A percentile compares a stretch with the other conserved stretches of the same genome.
These are phyloP conservation scores for Gymnogyps californianus DNA, from an alignment of 2,113 vertebrate genomes.

Conservation along the genomic window DNA sequence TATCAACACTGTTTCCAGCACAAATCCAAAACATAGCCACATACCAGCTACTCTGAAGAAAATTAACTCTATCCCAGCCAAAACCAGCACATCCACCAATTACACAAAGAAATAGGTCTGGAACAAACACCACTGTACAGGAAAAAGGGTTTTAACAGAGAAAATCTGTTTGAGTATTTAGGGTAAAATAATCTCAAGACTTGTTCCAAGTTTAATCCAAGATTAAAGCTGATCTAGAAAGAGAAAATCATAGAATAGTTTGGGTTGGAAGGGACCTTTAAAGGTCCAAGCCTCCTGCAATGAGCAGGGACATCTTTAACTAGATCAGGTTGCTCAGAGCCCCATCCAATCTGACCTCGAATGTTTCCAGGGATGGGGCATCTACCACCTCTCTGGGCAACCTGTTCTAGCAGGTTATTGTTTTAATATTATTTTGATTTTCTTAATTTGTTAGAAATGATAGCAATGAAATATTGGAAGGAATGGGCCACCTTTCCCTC, in stretches of 20 bases:
- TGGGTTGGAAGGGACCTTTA: neutral
- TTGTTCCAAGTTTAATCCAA: neutral
- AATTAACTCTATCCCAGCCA: no score
- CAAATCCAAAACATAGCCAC: no score
- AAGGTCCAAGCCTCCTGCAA: neutral
- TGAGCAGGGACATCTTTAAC: neutral
- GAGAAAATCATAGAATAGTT: neutral
- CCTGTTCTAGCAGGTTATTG: neutral
- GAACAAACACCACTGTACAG: neutral
- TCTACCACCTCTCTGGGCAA: neutral
- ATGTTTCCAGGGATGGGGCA: neutral
- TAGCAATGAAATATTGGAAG: neutral
- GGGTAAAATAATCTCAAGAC: neutral
- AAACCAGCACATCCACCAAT: neutral
- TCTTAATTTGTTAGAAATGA: neutral
- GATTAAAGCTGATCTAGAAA: neutral
- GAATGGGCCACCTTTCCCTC: neutral
- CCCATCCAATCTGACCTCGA: no score
- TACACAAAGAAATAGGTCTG: neutral
- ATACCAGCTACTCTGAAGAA: no score
- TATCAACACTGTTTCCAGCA: no score
- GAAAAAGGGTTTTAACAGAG: neutral
- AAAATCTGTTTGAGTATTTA: neutral
- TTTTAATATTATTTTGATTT: neutral
- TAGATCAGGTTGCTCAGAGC: neutral